A percentile compares a stretch with the other conserved stretches of the same genome.
Evolutionary conservation across 2,113 vertebrate genomes (phyloP).

Genomic region (Heptranchias perlo): DNA sequence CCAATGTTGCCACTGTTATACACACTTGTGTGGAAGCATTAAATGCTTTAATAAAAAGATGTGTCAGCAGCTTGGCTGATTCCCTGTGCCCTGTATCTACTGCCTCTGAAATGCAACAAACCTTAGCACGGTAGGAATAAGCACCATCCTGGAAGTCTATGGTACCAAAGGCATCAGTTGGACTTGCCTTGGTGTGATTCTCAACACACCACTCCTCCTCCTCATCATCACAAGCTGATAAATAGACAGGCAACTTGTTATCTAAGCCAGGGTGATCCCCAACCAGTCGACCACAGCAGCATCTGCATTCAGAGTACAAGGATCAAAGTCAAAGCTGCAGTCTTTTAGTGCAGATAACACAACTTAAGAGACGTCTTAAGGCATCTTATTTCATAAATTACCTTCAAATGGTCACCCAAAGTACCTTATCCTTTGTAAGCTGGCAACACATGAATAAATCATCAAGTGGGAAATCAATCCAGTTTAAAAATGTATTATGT

Average conservation of each 20-base stretch:
- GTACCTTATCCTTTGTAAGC: background rate
- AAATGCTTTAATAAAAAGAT: background rate
- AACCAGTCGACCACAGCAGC: slow-evolving; percentile 81
- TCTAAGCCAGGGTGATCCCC: slow-evolving; percentile 69
- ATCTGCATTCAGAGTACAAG: slow-evolving; percentile 59
- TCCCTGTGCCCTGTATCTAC: background rate
- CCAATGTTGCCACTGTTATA: too few species aligned
- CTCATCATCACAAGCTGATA: slow-evolving; percentile 42
- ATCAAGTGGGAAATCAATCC: background rate
- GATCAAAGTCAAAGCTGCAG: background rate
- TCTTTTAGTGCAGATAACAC: background rate
- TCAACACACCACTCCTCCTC: slow-evolving; percentile 74
- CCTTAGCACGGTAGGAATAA: slow-evolving; percentile 84
- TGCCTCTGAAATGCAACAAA: slow-evolving; percentile 46
- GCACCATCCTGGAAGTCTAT: slow-evolving; percentile 87
- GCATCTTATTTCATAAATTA: background rate
- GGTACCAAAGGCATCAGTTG: slow-evolving; percentile 84
- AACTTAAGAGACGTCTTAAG: background rate
- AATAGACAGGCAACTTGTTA: slow-evolving; percentile 51
- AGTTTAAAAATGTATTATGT: background rate
- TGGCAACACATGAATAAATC: background rate
- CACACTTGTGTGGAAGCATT: background rate
- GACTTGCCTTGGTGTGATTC: slow-evolving; percentile 70
- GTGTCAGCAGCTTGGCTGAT: background rate
- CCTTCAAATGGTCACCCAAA: background rate